Percentiles rank a stretch among this genome's conserved stretches.
These are phyloP conservation scores for Hemiprocne comata DNA, from an alignment of 2,113 vertebrate species.

Conservation along the genomic window DNA sequence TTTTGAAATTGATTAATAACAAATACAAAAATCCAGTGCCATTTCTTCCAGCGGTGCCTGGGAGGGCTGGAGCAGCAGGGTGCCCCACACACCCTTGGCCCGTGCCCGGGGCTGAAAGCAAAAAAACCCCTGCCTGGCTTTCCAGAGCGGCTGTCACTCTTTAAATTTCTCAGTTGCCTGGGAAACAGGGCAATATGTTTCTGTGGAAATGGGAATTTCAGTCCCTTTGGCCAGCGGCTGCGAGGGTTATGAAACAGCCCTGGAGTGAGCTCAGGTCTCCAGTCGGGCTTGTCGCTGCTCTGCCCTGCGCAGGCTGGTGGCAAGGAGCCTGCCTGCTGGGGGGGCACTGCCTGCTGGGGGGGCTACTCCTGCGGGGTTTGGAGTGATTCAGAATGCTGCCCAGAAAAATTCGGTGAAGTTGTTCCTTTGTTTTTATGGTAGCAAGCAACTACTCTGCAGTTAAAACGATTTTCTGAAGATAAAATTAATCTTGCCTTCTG, in stretches of 20 bases:
- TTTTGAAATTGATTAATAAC: not conserved
- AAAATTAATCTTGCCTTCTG: not conserved
- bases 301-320: too few species aligned
- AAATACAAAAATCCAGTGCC: accelerated
- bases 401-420: not conserved
- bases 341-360: not conserved
- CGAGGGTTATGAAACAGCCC: not conserved
- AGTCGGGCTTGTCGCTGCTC: accelerated
- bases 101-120: not conserved
- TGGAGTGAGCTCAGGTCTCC: not conserved
- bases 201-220: not conserved
- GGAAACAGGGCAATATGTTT: not conserved
- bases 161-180: not conserved
- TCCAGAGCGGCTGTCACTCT: not conserved
- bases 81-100: not conserved
- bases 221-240: not conserved
- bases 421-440: not conserved
- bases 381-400: not conserved
- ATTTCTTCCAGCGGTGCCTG: too few species aligned
- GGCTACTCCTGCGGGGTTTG: not conserved
- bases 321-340: not conserved
- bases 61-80: too few species aligned
- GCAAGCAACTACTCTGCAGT: not conserved
- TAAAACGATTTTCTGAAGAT: not conserved
- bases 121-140: not conserved